Evolutionary conservation across 2,113 vertebrate genomes (phyloP), one percentile per base, ranked within the genome.

Genomic region (Siniperca knerii): DNA sequence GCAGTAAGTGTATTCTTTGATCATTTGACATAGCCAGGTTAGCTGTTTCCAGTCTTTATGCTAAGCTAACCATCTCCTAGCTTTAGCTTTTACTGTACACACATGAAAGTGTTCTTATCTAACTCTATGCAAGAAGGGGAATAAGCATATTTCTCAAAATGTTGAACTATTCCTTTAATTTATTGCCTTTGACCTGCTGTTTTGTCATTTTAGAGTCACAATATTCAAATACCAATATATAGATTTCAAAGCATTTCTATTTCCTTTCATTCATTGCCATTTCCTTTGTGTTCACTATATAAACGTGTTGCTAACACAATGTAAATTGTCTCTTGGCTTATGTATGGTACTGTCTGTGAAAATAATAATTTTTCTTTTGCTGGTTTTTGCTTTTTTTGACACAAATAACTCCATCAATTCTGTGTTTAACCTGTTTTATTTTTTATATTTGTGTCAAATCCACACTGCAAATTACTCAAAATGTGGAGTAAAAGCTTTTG

Each of bases 181-280:
- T 37, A 55, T 55, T 74, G 40, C 42, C 12, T 58, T 33, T 69
- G 37, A 35, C n/a, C 8, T 4, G 8, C 8, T 55, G 29, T n/a
- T 11, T 42, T 20, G 8, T 76, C 5, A 46, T 69, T 60, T 76
- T 55, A n/a, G 10, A 69, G 33, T 61, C 15, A 0, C 20, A 6
- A 72, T 61, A 55, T 62, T 37, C 29, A 58, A 64, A 67, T 4
- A 0, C 8, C 33, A 29, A 29, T 46, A 42, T 11, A 12, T 42
- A 16, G 25, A 60, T 58, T 55, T 69, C 18, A 46, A 82, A 58
- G 54, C 55, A 69, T 82, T 87, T 86, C 6, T 37, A 6, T 35
- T 57, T 50, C 25, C 42, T 55, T 70, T 61, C 46, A 71, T 48
- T 46, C 65, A 40, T 62, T 77, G 35, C 8, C 8, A 8, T 10